phyloP scores from a whole-genome alignment of 2,888 invertebrate genomes.

The Chrysolina haemoptera region DNA sequence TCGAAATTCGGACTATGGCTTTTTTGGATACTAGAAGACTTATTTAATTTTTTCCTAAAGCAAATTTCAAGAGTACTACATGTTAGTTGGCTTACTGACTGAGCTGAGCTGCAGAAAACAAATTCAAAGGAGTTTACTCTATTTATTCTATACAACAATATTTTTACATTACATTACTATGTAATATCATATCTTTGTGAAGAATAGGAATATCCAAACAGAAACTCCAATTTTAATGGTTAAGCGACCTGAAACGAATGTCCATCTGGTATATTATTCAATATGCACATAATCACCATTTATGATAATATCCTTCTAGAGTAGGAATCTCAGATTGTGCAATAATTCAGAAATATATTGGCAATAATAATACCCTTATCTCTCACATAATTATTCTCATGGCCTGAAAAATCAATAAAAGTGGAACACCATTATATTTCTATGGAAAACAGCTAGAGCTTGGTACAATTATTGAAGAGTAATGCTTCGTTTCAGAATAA shows the following conservation, averaged over 20 bases:
- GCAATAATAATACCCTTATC: slow-evolving; percentile 17
- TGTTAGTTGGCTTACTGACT: no score
- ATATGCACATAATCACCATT: background rate
- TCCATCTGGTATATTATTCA: background rate
- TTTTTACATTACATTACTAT: no score
- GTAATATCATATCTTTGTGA: background rate
- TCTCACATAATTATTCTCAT: background rate
- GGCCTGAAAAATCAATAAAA: slow-evolving; percentile 2
- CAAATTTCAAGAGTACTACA: no score
- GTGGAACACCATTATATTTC: background rate
- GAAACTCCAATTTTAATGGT: background rate
- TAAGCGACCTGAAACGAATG: no score
- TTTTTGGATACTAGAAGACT: no score
- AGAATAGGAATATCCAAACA: background rate
- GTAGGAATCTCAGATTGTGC: background rate
- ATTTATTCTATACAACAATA: no score
- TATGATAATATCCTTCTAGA: background rate
- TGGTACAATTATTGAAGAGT: slow-evolving; percentile 1
- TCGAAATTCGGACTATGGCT: no score
- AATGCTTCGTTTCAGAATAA: background rate
- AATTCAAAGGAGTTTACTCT: no score
- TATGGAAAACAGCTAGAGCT: slow-evolving; percentile 6
- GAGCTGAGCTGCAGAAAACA: no score
- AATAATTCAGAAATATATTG: slow-evolving; percentile 5
- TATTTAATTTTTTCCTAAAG: no score